Percentiles rank a stretch among this genome's conserved stretches.
Conservation (phyloP, 2,888 invertebrate species). For the Nycteola revayana region DNA sequence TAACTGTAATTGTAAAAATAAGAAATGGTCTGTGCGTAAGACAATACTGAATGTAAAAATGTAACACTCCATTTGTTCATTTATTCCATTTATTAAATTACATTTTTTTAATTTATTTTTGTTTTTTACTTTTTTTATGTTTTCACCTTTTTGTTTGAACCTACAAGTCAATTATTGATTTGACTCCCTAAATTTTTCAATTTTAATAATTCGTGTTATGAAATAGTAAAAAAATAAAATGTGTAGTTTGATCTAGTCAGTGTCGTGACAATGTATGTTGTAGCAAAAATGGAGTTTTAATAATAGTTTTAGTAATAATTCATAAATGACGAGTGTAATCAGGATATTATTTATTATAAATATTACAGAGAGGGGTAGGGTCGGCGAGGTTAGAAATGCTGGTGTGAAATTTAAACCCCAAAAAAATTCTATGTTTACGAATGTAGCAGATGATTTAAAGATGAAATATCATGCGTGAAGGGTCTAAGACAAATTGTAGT, state of each 20-base stretch:
- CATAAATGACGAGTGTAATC: too few relatives aligned
- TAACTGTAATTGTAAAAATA: conserved; percentile 29
- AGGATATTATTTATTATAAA: too few relatives aligned
- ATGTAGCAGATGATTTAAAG: too few relatives aligned
- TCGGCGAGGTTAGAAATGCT: too few relatives aligned
- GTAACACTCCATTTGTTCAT: conserved; percentile 29
- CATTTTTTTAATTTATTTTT: conserved; percentile 46
- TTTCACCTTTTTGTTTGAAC: conserved; percentile 41
- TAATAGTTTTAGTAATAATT: conserved; percentile 1
- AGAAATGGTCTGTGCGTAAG: conserved; percentile 50
- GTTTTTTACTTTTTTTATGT: conserved; percentile 39
- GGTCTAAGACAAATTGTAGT: too few relatives aligned
- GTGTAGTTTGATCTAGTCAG: conserved; percentile 26
- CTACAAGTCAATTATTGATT: conserved; percentile 77
- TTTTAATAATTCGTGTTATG: conserved; percentile 55
- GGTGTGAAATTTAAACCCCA: too few relatives aligned
- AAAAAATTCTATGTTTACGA: too few relatives aligned
- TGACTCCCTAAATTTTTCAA: conserved; percentile 82
- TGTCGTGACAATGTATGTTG: conserved; percentile 20
- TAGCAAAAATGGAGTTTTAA: conserved; percentile 14
- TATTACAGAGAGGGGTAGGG: too few relatives aligned
- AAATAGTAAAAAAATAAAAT: conserved; percentile 33
- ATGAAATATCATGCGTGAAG: too few relatives aligned
- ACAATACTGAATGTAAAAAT: conserved; percentile 51
- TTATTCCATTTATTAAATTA: conserved; percentile 45